These are phyloP conservation scores for Fundulus diaphanus DNA, from an alignment of 2,797 vertebrate species.

Conservation along the genomic window DNA sequence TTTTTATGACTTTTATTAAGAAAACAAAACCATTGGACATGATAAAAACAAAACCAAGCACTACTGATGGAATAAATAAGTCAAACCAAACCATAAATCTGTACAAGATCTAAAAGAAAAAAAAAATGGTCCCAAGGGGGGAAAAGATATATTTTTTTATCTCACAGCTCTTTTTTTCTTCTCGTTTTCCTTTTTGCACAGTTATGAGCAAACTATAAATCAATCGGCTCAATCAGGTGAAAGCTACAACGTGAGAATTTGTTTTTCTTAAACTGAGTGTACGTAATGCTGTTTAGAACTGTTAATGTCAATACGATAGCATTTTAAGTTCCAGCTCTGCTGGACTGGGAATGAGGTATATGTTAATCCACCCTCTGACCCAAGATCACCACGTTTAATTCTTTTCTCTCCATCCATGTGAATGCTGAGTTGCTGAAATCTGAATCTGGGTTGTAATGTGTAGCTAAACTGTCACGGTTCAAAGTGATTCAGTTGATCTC, in stretches of 20 bases:
- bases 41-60: constrained; percentile 98
- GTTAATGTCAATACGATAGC: constrained; percentile 80
- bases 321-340: constrained; percentile 83
- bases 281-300: constrained; percentile 73
- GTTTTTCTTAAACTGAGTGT: constrained; percentile 64
- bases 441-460: constrained; percentile 40
- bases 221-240: constrained; percentile 72
- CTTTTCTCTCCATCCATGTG: constrained; percentile 75
- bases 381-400: constrained; percentile 52
- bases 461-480: constrained; percentile 44
- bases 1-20: constrained; percentile 88
- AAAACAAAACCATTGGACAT: constrained; percentile 97
- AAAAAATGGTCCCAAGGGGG: constrained; percentile 79
- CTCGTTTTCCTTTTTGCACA: constrained; percentile 57
- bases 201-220: constrained; percentile 77
- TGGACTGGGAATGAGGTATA: constrained; percentile 87
- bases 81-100: constrained; percentile 92
- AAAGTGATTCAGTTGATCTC: constrained; percentile 43
- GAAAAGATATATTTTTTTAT: constrained; percentile 53
- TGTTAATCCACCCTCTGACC: constrained; percentile 78
- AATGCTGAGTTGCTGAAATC: constrained; percentile 64
- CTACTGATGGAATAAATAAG: constrained; percentile 99
- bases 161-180: constrained; percentile 70
- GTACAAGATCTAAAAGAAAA: constrained; percentile 87
- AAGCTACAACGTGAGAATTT: constrained; percentile 74